Evolutionary conservation across 2,797 vertebrate genomes (phyloP), one percentile per base, ranked within the genome.

Genomic region (Anas bernieri): DNA sequence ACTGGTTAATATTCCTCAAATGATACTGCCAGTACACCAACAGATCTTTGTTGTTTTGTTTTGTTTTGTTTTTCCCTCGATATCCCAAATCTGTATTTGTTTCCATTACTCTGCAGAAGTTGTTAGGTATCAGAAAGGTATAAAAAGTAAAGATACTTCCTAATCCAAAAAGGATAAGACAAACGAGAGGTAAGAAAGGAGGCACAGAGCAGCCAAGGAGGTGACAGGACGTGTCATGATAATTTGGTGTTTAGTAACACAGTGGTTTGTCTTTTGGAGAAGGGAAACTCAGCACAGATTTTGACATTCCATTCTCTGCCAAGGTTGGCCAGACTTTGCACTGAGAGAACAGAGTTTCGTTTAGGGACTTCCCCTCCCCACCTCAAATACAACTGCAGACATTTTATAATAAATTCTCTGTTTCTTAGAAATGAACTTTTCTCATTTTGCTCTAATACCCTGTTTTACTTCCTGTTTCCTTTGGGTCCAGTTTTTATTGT

Each of bases 381-480:
- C 11, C 26, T 14, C 0, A 0, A 6, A 25, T 26, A 43, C 31
- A 84, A 76, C 28, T 61, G 26, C 37, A 70, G 83, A 67, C 18
- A 70, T 88, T 86, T 77, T 80, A 76, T 45, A 86, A 58, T 30
- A 88, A 96, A 80, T 82, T 73, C 20, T 54, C 61, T 72, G 30
- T 61, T 94, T 93, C 82, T 87, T 83, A 93, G 88, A 91, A 96
- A 92, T 28, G 10, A 86, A 54, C 37, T 96, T 96, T 94, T 78
- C 86, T 87, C 66, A 78, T 95, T 92, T 94, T 87, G 13, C 55
- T 96, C n/a, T 48, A 85, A 83, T 84, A 78, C 26, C 75, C 2
- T 2, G 11, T 20, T 94, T 91, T 93, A 78, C 84, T 95, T 96
- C 94, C 92, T 91, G 68, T 89, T 92, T 94, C 94, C 81, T 96